phyloP scores from a whole-genome alignment of 2,113 vertebrate species.

The Hydrochoerus hydrochaeris region DNA sequence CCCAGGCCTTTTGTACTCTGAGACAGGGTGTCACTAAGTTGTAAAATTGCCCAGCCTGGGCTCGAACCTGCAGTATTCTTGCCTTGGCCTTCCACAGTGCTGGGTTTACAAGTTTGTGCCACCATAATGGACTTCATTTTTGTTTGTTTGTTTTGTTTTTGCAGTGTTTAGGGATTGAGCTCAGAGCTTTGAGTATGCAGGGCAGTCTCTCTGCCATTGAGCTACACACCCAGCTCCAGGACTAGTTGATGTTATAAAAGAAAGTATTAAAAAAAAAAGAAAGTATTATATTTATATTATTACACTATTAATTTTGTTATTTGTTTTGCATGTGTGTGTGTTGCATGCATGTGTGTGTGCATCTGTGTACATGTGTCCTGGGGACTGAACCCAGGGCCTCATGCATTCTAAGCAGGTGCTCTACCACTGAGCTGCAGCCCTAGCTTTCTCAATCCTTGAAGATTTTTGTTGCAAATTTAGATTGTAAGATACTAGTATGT shows the following conservation, averaged over 20 bases:
- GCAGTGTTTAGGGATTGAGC: not conserved
- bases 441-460: not conserved
- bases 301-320: not conserved
- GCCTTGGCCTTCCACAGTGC: no score
- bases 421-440: not conserved
- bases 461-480: slow-evolving; percentile 21
- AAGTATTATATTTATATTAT: not conserved
- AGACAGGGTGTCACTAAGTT: no score
- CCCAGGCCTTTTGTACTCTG: no score
- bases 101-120: no score
- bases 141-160: not conserved
- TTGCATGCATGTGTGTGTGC: not conserved
- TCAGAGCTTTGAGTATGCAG: not conserved
- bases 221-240: not conserved
- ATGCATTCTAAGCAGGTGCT: not conserved
- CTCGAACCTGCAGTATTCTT: no score
- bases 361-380: not conserved
- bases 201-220: not conserved
- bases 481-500: not conserved
- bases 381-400: not conserved
- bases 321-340: not conserved
- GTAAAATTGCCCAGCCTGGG: no score
- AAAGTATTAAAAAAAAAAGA: not conserved
- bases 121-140: not conserved
- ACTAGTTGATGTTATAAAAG: not conserved